These are phyloP conservation scores for Chromobotia macracanthus DNA, from an alignment of 2,797 vertebrate genomes.

Conservation along the genomic window DNA sequence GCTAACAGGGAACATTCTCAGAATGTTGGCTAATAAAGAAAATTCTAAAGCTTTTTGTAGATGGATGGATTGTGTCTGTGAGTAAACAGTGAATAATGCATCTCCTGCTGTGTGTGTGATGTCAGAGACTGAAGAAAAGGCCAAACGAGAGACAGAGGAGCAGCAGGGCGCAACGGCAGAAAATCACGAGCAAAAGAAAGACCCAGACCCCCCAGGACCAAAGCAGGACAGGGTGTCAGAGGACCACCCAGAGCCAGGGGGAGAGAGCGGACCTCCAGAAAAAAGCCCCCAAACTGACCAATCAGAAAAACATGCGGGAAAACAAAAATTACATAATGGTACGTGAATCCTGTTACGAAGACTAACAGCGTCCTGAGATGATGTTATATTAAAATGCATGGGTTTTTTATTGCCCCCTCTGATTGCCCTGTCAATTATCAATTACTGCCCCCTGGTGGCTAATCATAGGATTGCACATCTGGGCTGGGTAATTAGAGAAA, in stretches of 20 bases:
- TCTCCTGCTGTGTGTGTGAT: not conserved
- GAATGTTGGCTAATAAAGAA: too few relatives aligned
- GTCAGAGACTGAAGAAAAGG: slow-evolving; percentile 85
- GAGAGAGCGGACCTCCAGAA: slow-evolving; percentile 42
- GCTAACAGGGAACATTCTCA: too few relatives aligned
- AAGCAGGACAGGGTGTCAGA: slow-evolving; percentile 65
- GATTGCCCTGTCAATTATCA: not conserved
- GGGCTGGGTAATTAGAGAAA: not conserved
- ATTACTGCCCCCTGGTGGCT: slow-evolving; percentile 27
- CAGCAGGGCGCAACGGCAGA: slow-evolving; percentile 77
- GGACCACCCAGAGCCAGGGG: slow-evolving; percentile 58
- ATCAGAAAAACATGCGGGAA: not conserved
- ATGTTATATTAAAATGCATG: too few relatives aligned
- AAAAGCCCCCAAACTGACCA: slow-evolving; percentile 41
- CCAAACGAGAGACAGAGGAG: slow-evolving; percentile 80
- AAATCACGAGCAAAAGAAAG: slow-evolving; percentile 67
- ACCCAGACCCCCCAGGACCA: slow-evolving; percentile 60
- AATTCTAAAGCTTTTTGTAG: too few relatives aligned
- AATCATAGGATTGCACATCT: too few relatives aligned
- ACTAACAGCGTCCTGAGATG: not conserved
- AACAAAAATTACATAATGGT: slow-evolving; percentile 80
- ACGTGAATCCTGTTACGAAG: slow-evolving; percentile 34
- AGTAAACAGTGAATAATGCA: not conserved
- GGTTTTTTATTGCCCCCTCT: too few relatives aligned
- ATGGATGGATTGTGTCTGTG: too few relatives aligned